Evolutionary conservation across 2,113 vertebrate species (phyloP), one percentile per base, ranked within the genome.

Genomic region (Solea senegalensis): DNA sequence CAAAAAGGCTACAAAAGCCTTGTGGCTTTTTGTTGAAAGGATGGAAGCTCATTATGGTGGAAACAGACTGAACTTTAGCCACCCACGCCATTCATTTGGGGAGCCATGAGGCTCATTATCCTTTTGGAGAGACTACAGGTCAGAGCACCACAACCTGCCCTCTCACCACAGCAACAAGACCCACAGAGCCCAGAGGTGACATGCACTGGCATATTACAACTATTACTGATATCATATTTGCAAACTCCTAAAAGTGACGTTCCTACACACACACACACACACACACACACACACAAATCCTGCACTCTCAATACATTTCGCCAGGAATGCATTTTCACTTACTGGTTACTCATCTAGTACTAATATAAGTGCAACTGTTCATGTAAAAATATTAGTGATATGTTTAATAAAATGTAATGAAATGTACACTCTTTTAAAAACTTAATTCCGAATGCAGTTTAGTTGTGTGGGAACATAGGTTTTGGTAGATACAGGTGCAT

Each of bases 101-200:
- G 69, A 88, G 81, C 88, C 79, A 83, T 83, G 84, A 90, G 77
- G 88, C 89, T 93, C 88, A 91, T 92, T 93, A 92, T 91, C 86
- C 76, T 86, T 90, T 86, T 79, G 74, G 80, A 90, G 77, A 78
- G 80, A 80, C 80, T 82, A 80, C 78, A 83, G 90, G 91, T 91
- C 88, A 90, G 81, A 79, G 73, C 80, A 74, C 51, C 77, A 69
- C 70, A 84, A 89, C 81, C 85, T 83, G 77, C 68, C 83, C 76
- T 80, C 65, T 66, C 46, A 64, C 89, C 83, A 85, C 78, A 83
- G 88, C 87, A 88, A 86, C 82, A 62, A 73, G 79, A 76, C 73
- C 74, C 39, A 9, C 78, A 70, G 60, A 78, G 82, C 65, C 82
- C 77, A 48, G 65, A 81, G 75, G 77, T 81, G 80, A 76, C 52